A percentile compares a stretch with the other conserved stretches of the same genome.
Conservation (phyloP, 2,888 invertebrate genomes). For the Ferrisia virgata region DNA sequence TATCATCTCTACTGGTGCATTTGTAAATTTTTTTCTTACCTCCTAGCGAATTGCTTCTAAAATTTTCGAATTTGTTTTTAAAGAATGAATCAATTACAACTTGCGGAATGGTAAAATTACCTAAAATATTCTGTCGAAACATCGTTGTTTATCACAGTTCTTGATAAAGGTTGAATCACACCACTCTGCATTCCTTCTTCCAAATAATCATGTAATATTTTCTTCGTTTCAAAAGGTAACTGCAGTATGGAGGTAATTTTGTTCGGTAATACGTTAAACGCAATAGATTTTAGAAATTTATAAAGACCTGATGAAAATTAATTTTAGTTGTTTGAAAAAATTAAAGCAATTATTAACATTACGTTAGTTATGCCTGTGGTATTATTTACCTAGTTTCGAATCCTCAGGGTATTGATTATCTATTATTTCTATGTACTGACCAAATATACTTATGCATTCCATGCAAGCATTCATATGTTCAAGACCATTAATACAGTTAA, state of each 20-base stretch:
- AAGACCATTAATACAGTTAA: constrained; percentile 60
- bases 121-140: neutral
- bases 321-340: neutral
- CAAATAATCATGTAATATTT: constrained; percentile 58
- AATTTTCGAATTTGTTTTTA: neutral
- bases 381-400: constrained; percentile 2
- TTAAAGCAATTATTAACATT: neutral
- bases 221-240: constrained; percentile 57
- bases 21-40: neutral
- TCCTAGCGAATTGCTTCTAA: neutral
- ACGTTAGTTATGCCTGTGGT: neutral
- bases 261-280: constrained; percentile 61
- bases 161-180: constrained; percentile 65
- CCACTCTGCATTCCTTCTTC: constrained; percentile 64
- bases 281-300: constrained; percentile 59
- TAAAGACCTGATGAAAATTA: constrained; percentile 56
- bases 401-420: constrained; percentile 57
- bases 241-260: constrained; percentile 58
- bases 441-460: constrained; percentile 58
- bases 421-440: constrained; percentile 62
- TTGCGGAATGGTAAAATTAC: neutral
- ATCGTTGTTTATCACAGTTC: constrained; percentile 46
- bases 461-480: constrained; percentile 58
- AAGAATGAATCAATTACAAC: neutral
- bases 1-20: neutral